Conservation (phyloP, 2,113 vertebrate genomes). For the Tursiops truncatus region DNA sequence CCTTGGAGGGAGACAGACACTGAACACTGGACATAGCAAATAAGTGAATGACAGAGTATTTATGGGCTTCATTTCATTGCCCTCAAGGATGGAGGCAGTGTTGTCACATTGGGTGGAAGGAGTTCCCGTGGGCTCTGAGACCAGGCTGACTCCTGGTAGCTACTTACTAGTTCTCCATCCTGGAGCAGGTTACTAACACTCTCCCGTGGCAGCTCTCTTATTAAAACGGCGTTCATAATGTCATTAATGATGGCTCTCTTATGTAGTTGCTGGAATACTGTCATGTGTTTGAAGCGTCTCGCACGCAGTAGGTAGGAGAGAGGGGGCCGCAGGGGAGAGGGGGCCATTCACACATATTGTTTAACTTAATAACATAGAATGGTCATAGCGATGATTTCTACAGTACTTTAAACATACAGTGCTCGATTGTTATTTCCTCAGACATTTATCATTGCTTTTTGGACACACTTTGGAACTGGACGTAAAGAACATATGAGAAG, state of each 20-base stretch:
- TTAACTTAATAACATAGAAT: background rate
- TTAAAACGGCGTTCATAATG: background rate
- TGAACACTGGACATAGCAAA: background rate
- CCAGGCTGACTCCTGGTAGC: background rate
- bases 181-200: background rate
- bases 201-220: background rate
- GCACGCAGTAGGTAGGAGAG: background rate
- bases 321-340: background rate
- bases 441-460: background rate
- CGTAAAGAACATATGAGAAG: background rate
- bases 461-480: background rate
- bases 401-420: background rate
- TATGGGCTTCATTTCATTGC: background rate
- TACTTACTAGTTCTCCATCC: background rate
- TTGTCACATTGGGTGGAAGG: background rate
- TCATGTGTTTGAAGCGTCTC: background rate
- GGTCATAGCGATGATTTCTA: background rate
- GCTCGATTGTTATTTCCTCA: background rate
- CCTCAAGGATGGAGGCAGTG: background rate
- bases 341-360: background rate
- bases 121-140: background rate
- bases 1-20: background rate
- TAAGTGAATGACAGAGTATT: background rate
- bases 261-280: background rate
- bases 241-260: background rate